Base-by-base conservation (phyloP, 2,797 vertebrate species). In the Diglossa cyanea region DNA sequence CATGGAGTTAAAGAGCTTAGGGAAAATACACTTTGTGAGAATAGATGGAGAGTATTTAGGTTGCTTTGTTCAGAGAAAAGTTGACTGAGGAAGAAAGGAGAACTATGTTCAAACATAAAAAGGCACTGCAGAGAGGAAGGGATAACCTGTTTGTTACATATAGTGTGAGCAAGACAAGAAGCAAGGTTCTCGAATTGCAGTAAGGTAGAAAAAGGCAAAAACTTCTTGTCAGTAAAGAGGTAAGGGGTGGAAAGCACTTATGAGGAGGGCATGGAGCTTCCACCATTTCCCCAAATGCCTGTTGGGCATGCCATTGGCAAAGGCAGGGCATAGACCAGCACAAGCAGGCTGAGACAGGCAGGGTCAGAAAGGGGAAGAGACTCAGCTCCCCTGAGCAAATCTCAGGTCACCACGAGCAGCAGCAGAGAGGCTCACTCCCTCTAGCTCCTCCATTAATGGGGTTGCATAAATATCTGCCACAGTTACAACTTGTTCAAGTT, bases 41-140 rank as follows among this genome's bases (percentile, higher is more conserved):
- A 68, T 70, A 78, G 51, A 37, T 45, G 42, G 31, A 73, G 48
- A 82, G 68, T 13, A 8, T 47, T 82, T 61, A 60, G 12, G 30
- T 48, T 74, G n/a, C 53, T 92, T 86, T 53, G 17, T 70, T 92
- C 40, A 73, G 58, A 88, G 57, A 50, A 82, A 65, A 54, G 13
- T 50, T 79, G 30, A 44, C 60, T 53, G 37, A 78, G 47, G 11
- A 47, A 79, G 67, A 74, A 74, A 70, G 13, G 33, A 45, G 39
- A 89, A 44, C 5, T 53, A 4, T 47, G 71, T 78, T 88, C 28
- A 88, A 80, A 35, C 48, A 24, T 10, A 26, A n/a, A 48, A 85
- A 83, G 6, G 17, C 6, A 0, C 21, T 65, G 39, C 40, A 65
- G 42, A 86, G 24, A 53, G 42, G 63, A 89, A 74, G n/a, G 10